Conservation (phyloP, 2,888 invertebrate species). For the Callimorpha dominula region DNA sequence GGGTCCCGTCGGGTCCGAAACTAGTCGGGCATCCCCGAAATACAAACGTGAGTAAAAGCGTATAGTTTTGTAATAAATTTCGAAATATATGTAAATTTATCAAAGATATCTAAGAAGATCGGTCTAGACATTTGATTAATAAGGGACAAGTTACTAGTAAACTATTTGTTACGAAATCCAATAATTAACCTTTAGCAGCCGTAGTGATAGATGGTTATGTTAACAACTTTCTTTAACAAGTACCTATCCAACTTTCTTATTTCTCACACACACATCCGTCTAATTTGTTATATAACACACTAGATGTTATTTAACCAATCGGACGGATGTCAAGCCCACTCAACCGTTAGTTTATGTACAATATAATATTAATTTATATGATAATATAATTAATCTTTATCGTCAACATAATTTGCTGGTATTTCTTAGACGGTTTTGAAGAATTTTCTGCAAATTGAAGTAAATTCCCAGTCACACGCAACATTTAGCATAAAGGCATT, state of each 20-base stretch:
- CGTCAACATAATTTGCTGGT: conserved; percentile 15
- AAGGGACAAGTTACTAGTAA: conserved; percentile 7
- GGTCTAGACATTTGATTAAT: neutral
- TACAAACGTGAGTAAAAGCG: no score
- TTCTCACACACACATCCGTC: conserved; percentile 54
- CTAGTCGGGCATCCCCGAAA: no score
- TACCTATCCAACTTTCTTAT: conserved; percentile 59
- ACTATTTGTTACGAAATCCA: conserved; percentile 16
- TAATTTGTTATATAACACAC: neutral
- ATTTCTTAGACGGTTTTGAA: conserved; percentile 17
- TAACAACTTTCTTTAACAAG: conserved; percentile 38
- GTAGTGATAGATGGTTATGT: conserved; percentile 10
- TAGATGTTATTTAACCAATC: conserved; percentile 44
- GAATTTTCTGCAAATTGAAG: conserved; percentile 31
- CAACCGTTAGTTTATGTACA: neutral
- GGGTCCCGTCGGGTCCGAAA: no score
- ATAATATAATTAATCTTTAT: conserved; percentile 26
- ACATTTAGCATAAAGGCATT: conserved; percentile 69
- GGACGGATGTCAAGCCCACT: conserved; percentile 50
- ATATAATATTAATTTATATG: neutral
- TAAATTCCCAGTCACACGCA: conserved; percentile 70
- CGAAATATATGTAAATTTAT: no score
- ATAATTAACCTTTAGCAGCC: conserved; percentile 15
- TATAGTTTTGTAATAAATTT: no score
- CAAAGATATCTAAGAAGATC: conserved; percentile 13